A percentile compares a stretch with the other conserved stretches of the same genome.
Conservation (phyloP, 2,113 vertebrate species). For the Cervus canadensis region DNA sequence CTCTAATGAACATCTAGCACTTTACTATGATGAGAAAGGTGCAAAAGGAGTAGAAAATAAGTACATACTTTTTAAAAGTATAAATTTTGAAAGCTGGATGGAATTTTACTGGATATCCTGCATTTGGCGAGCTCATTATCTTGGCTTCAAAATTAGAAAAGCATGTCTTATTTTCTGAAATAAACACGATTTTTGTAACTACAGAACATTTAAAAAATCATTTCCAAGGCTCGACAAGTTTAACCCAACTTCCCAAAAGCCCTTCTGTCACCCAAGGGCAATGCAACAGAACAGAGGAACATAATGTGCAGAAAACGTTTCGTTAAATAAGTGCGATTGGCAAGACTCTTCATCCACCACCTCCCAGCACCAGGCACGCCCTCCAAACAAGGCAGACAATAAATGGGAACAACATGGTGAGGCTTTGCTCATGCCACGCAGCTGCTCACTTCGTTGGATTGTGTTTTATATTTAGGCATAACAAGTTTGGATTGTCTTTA, state of each 20-base stretch:
- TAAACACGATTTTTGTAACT: slow-evolving; percentile 21
- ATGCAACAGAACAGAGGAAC: background rate
- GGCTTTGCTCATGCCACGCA: slow-evolving; percentile 22
- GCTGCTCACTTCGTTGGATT: slow-evolving; percentile 43
- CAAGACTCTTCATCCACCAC: slow-evolving; percentile 21
- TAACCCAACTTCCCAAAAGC: slow-evolving; percentile 48
- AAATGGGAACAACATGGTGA: slow-evolving; percentile 54
- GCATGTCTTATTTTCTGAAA: slow-evolving; percentile 5
- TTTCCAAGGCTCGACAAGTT: slow-evolving; percentile 55
- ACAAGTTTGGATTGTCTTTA: slow-evolving; percentile 51
- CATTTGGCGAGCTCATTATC: slow-evolving; percentile 23
- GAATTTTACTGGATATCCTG: background rate
- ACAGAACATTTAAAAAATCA: slow-evolving; percentile 7
- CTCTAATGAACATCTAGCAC: background rate
- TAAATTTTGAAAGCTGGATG: background rate
- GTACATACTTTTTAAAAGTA: background rate
- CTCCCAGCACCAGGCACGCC: background rate
- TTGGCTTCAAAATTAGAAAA: slow-evolving; percentile 26
- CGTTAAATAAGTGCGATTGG: slow-evolving; percentile 3
- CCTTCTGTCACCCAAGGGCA: slow-evolving; percentile 45
- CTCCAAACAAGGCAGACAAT: background rate
- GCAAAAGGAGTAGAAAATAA: background rate
- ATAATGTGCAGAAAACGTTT: slow-evolving; percentile 45
- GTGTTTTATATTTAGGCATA: slow-evolving; percentile 61
- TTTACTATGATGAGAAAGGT: background rate